Percentiles rank a stretch among this genome's conserved stretches.
These are phyloP conservation scores for Dendrolimus punctatus DNA, from an alignment of 1,140 invertebrate genomes.

Conservation along the genomic window DNA sequence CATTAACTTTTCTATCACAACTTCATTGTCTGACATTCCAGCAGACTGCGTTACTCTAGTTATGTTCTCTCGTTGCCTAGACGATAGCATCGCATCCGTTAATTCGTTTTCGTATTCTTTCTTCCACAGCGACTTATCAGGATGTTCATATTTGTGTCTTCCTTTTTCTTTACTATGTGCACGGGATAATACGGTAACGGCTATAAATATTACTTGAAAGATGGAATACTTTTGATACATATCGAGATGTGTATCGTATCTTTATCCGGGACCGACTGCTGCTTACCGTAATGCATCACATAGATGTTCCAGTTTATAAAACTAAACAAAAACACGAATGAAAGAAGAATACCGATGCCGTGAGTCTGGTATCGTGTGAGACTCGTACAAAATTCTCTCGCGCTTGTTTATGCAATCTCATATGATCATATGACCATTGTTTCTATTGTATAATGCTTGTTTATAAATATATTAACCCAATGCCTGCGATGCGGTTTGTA, in stretches of 20 bases:
- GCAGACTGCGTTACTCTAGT: constrained; percentile 31
- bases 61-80: constrained; percentile 35
- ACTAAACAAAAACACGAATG: constrained; percentile 34
- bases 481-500: too few relatives aligned
- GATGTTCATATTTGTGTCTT: constrained; percentile 28
- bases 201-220: constrained; percentile 17
- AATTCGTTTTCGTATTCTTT: constrained; percentile 54
- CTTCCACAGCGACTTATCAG: constrained; percentile 48
- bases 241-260: constrained; percentile 25
- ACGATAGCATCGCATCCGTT: constrained; percentile 40
- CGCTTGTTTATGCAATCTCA: constrained; percentile 18
- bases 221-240: constrained; percentile 26
- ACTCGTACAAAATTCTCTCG: constrained; percentile 27
- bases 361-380: constrained; percentile 18
- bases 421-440: constrained; percentile 4
- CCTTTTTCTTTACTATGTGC: constrained; percentile 22
- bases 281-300: constrained; percentile 7
- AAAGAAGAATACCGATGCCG: constrained; percentile 14
- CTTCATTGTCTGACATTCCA: constrained; percentile 32
- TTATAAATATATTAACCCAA: too few relatives aligned
- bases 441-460: background rate
- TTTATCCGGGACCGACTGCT: constrained; percentile 29
- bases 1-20: constrained; percentile 52
- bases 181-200: constrained; percentile 20
- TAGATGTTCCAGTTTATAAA: constrained; percentile 28